Conservation (phyloP, 1,140 invertebrate genomes). For the Drosophila gunungcola region DNA sequence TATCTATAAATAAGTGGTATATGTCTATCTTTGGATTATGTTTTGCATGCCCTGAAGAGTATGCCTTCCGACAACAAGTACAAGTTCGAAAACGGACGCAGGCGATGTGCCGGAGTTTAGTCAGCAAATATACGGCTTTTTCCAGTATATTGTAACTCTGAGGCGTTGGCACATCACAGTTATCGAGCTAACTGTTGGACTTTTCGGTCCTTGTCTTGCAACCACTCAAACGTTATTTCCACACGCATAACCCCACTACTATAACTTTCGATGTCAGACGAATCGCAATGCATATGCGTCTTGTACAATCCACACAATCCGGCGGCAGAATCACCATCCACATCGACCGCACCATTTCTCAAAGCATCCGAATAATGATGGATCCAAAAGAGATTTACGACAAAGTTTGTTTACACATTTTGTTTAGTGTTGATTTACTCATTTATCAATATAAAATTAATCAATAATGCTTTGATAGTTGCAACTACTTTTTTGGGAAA, state of each 20-base stretch:
- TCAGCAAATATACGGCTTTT: constrained; percentile 18
- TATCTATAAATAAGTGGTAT: constrained; percentile 45
- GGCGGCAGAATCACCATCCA: constrained; percentile 44
- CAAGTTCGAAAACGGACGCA: constrained; percentile 53
- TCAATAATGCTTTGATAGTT: constrained; percentile 48
- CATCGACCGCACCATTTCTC: constrained; percentile 45
- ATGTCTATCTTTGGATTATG: constrained; percentile 54
- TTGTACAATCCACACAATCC: constrained; percentile 43
- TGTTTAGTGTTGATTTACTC: constrained; percentile 42
- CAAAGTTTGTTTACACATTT: constrained; percentile 29
- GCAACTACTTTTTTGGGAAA: constrained; percentile 43
- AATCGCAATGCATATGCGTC: constrained; percentile 38
- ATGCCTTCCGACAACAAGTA: constrained; percentile 47
- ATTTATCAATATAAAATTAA: constrained; percentile 33
- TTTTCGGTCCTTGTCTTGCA: constrained; percentile 84
- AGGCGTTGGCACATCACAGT: constrained; percentile 77
- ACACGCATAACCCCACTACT: constrained; percentile 39
- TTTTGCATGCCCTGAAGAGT: constrained; percentile 59
- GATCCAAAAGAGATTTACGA: constrained; percentile 23
- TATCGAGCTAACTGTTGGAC: constrained; percentile 77
- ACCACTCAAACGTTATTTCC: constrained; percentile 31
- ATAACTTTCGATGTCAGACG: constrained; percentile 34
- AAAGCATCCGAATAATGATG: constrained; percentile 27
- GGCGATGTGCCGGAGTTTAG: constrained; percentile 65
- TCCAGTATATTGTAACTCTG: constrained; percentile 36